Base-by-base conservation (phyloP, 2,113 vertebrate species). In the Mirza zaza region DNA sequence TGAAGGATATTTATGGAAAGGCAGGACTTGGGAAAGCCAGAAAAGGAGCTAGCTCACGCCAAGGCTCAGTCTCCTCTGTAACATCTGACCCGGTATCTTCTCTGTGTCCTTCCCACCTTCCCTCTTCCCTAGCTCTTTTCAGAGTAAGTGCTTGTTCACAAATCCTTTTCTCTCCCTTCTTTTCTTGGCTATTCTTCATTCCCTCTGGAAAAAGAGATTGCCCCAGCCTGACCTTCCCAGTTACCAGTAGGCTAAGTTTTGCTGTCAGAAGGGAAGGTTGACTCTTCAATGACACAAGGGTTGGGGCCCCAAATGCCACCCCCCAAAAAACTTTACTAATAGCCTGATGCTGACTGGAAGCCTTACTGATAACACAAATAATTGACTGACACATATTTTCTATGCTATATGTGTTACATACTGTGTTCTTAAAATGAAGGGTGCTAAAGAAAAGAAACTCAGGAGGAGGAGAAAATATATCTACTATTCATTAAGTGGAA, bases 21-120 rank as follows among this genome's bases (percentile, higher is more conserved):
- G 17, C 27, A 15, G 61, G n/a, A 42, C 5, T 23, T 50, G 63
- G 34, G 4, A 42, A 20, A 90, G 29, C 12, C 20, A 34, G 21
- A 59, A 2, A 55, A 4, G 12, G 9, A 8, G 21, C 34, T 15
- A 81, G 6, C 45, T 15, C 10, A 17, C 17, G 6, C 29, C 10
- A 11, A 4, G 25, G 3, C 29, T 5, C 4, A 2, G 8, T 20
- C 2, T 20, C 23, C 13, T 34, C 8, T 4, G 36, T 11, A 8
- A 34, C 17, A 0, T 34, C 12, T 34, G 5, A 9, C 25, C 27
- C 2, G 1, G 11, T 17, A 1, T 39, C 20, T 27, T 55, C 48
- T 1, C n/a, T 50, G 11, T 57, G 2, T 52, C n/a, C 34, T 55
- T 52, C 17, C 42, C 59, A 52, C 8, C 48, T 73, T 65, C 25